Conservation (phyloP, 2,797 vertebrate genomes). For the Rhinoraja longicauda region DNA sequence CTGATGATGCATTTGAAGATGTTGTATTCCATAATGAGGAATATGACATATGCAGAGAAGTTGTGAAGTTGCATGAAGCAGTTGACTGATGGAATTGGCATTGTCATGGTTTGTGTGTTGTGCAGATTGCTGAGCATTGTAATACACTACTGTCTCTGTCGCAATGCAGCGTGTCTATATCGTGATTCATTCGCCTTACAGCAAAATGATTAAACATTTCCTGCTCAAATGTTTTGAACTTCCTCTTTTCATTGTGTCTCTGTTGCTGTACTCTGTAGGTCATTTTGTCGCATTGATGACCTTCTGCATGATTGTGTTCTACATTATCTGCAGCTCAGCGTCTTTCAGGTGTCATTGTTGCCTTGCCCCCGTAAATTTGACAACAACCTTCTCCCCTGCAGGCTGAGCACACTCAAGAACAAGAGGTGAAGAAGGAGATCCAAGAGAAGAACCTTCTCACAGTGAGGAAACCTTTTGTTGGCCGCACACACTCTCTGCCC, state of each 20-base stretch:
- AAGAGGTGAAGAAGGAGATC: background rate
- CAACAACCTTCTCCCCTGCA: background rate
- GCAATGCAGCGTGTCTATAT: background rate
- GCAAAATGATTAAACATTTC: constrained; percentile 19
- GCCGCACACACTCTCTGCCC: constrained; percentile 88
- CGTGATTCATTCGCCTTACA: constrained; percentile 21
- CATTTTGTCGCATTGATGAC: constrained; percentile 9
- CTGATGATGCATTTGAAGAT: background rate
- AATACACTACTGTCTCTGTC: constrained; percentile 13
- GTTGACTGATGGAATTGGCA: constrained; percentile 29
- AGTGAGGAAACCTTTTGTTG: constrained; percentile 79
- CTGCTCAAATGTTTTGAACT: background rate
- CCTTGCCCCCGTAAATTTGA: background rate
- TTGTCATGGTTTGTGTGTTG: constrained; percentile 32
- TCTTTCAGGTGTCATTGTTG: background rate
- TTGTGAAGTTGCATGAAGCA: constrained; percentile 31
- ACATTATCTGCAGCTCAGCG: constrained; percentile 31
- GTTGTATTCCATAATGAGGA: background rate
- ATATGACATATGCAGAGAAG: background rate
- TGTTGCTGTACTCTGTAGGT: constrained; percentile 36
- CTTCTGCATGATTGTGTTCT: constrained; percentile 22
- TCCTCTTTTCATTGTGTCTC: constrained; percentile 12
- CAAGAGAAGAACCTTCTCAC: constrained; percentile 70
- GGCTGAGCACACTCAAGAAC: background rate
- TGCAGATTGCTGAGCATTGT: background rate